Base-by-base conservation (phyloP, 2,113 vertebrate species). In the Rattus rattus region DNA sequence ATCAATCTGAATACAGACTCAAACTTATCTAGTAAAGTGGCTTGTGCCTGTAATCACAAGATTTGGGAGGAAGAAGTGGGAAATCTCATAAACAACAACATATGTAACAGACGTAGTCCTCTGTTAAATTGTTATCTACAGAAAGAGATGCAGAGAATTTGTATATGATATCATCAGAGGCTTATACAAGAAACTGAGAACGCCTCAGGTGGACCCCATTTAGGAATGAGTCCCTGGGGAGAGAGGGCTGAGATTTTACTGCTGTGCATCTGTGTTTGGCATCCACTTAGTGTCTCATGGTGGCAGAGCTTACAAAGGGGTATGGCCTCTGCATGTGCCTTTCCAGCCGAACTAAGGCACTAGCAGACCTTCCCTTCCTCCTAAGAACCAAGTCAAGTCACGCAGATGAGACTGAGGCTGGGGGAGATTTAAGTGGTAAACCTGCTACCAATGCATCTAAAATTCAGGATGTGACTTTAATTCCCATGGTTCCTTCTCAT, bases 311-410 rank as follows among this genome's bases (percentile, higher is more conserved):
- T n/a, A 92, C 49, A 92, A 67, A 92, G 47, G 56, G 54, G 4
- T 47, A 65, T 79, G 20, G 11, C 7, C 76, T 24, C 70, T 39
- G 4, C 5, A 56, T 14, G 73, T 61, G 52, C 59, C 52, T 93
- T 93, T 84, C 63, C 26, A 67, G 69, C 56, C 92, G 47, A 56
- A 20, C 3, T 88, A 92, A 85, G 36, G 20, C 56, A 94, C n/a
- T 92, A 90, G 72, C 1, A 75, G 33, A 92, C 11, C 91, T 92
- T 26, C 65, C 70, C 92, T 81, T 88, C 91, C 54, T 93, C 33
- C 4, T 30, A 88, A 86, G n/a, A 65, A 88, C 13, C 90, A 92
- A 75, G 12, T 83, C 1, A 87, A 80, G 33, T 63, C 76, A 52
- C 92, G 7, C 20, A 36, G 22, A 87, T 13, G 9, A 92, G 86